Conservation (phyloP, 2,888 invertebrate species). For the Tipula confusa region DNA sequence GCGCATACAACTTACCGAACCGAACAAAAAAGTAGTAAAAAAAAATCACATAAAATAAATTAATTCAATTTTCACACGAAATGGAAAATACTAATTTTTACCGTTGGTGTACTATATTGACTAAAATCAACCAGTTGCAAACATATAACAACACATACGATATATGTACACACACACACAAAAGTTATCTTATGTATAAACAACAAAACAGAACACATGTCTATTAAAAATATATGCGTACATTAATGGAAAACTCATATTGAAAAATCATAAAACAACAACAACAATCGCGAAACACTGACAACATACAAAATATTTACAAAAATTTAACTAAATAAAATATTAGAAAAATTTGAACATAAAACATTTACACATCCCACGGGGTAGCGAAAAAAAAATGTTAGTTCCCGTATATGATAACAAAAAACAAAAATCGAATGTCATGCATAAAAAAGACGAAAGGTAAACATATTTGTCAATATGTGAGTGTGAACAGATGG, state of each 20-base stretch:
- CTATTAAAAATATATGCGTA: background rate
- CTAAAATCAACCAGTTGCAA: background rate
- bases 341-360: background rate
- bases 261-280: background rate
- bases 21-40: background rate
- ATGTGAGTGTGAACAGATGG: no score
- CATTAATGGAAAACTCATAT: background rate
- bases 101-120: background rate
- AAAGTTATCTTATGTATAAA: background rate
- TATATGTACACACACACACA: background rate
- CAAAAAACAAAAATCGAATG: background rate
- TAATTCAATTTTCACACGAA: slow-evolving; percentile 12
- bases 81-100: background rate
- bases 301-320: background rate
- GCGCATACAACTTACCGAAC: slow-evolving; percentile 14
- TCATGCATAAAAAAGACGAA: background rate
- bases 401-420: background rate
- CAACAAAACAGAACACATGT: background rate
- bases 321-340: background rate
- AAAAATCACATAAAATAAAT: background rate
- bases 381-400: background rate
- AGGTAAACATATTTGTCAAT: no score
- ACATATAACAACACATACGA: background rate
- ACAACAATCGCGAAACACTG: background rate
- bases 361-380: background rate